Evolutionary conservation across 2,888 invertebrate species (phyloP).

Genomic region (Drosophila antonietae): DNA sequence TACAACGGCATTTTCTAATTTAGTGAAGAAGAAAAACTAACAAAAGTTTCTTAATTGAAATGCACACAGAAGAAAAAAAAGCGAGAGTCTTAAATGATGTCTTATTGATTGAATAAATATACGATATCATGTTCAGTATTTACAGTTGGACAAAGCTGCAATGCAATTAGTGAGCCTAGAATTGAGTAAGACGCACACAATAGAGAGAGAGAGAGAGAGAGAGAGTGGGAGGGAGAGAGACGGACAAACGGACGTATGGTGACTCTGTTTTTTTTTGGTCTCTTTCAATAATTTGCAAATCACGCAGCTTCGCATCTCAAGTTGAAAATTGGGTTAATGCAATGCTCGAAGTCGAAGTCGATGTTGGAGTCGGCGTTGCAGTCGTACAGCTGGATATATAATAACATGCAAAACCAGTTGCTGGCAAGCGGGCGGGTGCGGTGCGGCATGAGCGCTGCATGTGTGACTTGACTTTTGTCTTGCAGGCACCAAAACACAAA

Average conservation of each 20-base stretch:
- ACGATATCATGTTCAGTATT: constrained; percentile 31
- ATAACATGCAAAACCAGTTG: constrained; percentile 74
- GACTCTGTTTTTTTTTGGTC: constrained; percentile 28
- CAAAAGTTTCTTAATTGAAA: constrained; percentile 20
- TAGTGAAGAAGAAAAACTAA: neutral
- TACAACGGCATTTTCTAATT: neutral
- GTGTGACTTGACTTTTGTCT: constrained; percentile 63
- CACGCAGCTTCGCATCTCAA: constrained; percentile 79
- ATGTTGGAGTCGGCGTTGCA: constrained; percentile 26
- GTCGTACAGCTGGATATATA: constrained; percentile 54
- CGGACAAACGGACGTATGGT: constrained; percentile 15
- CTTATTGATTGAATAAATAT: constrained; percentile 23
- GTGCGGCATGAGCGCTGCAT: constrained; percentile 4
- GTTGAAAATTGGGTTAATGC: constrained; percentile 79
- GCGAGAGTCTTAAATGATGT: neutral
- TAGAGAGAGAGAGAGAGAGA: neutral
- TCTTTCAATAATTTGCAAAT: constrained; percentile 74
- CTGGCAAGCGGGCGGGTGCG: neutral
- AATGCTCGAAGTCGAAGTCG: constrained; percentile 58
- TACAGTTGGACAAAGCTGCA: constrained; percentile 34
- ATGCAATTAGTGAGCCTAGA: constrained; percentile 56
- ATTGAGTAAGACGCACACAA: constrained; percentile 53
- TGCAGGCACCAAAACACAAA: constrained; percentile 63
- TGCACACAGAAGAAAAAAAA: neutral
- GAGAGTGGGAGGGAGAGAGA: neutral